A percentile compares a stretch with the other conserved stretches of the same genome.
Evolutionary conservation across 2,888 invertebrate species (phyloP).

Genomic region (Caenorhabditis plicata): DNA sequence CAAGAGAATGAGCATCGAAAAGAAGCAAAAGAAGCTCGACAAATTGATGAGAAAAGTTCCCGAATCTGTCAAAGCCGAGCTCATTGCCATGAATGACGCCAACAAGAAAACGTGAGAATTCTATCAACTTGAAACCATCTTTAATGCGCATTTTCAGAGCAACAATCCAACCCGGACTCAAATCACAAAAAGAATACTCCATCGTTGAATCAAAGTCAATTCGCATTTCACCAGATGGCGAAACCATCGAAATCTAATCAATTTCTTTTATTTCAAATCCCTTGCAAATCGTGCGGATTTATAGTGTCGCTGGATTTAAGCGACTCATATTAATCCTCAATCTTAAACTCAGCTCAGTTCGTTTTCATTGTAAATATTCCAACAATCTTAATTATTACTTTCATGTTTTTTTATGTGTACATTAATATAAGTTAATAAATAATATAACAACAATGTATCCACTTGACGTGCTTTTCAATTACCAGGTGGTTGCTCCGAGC

Average conservation of each 20-base stretch:
- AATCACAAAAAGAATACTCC: slow-evolving; percentile 8
- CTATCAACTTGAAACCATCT: neutral
- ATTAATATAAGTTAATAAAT: too few species aligned
- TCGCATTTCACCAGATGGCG: slow-evolving; percentile 25
- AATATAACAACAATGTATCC: too few species aligned
- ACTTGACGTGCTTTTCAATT: too few species aligned
- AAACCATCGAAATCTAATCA: slow-evolving; percentile 23
- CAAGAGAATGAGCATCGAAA: slow-evolving; percentile 22
- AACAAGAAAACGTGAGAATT: neutral
- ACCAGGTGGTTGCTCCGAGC: too few species aligned
- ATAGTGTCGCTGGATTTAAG: too few species aligned
- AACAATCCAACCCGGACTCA: slow-evolving; percentile 8
- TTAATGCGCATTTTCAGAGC: slow-evolving; percentile 1
- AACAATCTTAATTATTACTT: too few species aligned
- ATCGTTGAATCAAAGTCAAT: slow-evolving; percentile 28
- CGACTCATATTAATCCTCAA: too few species aligned
- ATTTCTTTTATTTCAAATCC: neutral
- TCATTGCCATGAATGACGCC: slow-evolving; percentile 23
- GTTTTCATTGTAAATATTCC: slow-evolving; percentile 2
- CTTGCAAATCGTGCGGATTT: too few species aligned
- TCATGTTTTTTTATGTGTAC: too few species aligned
- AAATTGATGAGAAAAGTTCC: slow-evolving; percentile 27
- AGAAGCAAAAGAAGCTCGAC: slow-evolving; percentile 22
- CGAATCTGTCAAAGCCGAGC: slow-evolving; percentile 17
- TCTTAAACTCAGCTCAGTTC: slow-evolving; percentile 38